Evolutionary conservation across 2,888 invertebrate genomes (phyloP).

Genomic region (Argyresthia albistria): DNA sequence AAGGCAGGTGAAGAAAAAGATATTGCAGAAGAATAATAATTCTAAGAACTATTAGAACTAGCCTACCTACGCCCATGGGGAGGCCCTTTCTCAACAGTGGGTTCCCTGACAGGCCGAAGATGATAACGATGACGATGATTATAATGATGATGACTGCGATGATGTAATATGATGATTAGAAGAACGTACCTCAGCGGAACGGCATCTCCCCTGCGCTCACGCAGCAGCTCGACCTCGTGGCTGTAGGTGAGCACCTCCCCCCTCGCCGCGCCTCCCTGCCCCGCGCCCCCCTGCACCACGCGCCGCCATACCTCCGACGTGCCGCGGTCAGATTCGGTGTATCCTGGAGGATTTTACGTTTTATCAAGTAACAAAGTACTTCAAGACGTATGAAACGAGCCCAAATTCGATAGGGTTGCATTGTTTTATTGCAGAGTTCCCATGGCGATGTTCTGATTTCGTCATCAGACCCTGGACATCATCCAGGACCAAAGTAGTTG

Average conservation of each 20-base stretch:
- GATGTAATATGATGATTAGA: not conserved
- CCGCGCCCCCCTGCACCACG: constrained; percentile 23
- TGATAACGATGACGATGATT: too few relatives aligned
- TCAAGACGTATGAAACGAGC: not conserved
- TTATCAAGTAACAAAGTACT: not conserved
- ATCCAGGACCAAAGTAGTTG: too few relatives aligned
- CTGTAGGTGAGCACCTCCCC: constrained; percentile 39
- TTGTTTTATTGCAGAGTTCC: not conserved
- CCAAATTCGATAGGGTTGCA: not conserved
- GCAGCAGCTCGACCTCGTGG: constrained; percentile 40
- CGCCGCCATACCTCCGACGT: constrained; percentile 23
- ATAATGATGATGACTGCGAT: not conserved
- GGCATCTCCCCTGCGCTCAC: constrained; percentile 23
- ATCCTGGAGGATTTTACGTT: constrained; percentile 20
- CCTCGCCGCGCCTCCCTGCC: constrained; percentile 35
- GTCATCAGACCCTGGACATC: too few relatives aligned
- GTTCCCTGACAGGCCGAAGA: too few relatives aligned
- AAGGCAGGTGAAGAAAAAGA: not conserved
- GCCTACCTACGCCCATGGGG: too few relatives aligned
- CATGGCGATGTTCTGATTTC: too few relatives aligned
- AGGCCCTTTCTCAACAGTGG: not conserved
- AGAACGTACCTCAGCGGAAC: constrained; percentile 30
- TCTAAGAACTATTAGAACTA: too few relatives aligned
- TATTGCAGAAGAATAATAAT: not conserved
- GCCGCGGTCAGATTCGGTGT: constrained; percentile 19